Evolutionary conservation across 2,888 invertebrate species (phyloP).

Genomic region (Apotomis betuletana): DNA sequence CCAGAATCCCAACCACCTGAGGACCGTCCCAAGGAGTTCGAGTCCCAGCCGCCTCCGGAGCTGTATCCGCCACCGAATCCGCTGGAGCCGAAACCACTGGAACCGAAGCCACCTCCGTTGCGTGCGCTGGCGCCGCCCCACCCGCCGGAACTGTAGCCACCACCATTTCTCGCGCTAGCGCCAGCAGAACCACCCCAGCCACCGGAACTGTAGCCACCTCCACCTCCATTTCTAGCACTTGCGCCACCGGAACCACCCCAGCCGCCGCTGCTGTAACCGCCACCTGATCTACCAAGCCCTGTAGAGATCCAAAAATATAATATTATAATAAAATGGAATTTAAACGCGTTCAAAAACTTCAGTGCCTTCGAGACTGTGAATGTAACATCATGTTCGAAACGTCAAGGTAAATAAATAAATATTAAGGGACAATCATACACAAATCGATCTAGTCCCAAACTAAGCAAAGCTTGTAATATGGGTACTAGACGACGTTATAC

Average conservation of each 20-base stretch:
- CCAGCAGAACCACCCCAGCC: slow-evolving; percentile 31
- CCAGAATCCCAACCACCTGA: slow-evolving; percentile 29
- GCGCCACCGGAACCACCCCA: slow-evolving; percentile 32
- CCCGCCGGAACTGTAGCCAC: slow-evolving; percentile 34
- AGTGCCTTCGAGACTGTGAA: no score
- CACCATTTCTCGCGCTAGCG: slow-evolving; percentile 14
- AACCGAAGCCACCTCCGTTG: slow-evolving; percentile 3
- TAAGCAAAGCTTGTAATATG: no score
- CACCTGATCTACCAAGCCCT: slow-evolving; percentile 32
- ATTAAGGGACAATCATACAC: no score
- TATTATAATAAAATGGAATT: no score
- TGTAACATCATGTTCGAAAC: no score
- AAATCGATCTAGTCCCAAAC: no score
- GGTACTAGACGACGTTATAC: no score
- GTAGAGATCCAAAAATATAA: slow-evolving; percentile 13
- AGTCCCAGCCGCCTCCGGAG: slow-evolving; percentile 31
- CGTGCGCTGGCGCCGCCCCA: slow-evolving; percentile 33
- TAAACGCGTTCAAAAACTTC: no score
- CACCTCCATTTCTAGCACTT: slow-evolving; percentile 15
- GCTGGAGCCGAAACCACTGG: slow-evolving; percentile 1
- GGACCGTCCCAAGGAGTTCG: slow-evolving; percentile 21
- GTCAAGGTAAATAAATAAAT: no score
- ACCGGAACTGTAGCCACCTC: slow-evolving; percentile 19
- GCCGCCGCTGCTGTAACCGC: slow-evolving; percentile 22
- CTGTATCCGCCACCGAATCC: slow-evolving; percentile 14